phyloP scores from a whole-genome alignment of 2,888 invertebrate genomes.

The Eilema caniola region DNA sequence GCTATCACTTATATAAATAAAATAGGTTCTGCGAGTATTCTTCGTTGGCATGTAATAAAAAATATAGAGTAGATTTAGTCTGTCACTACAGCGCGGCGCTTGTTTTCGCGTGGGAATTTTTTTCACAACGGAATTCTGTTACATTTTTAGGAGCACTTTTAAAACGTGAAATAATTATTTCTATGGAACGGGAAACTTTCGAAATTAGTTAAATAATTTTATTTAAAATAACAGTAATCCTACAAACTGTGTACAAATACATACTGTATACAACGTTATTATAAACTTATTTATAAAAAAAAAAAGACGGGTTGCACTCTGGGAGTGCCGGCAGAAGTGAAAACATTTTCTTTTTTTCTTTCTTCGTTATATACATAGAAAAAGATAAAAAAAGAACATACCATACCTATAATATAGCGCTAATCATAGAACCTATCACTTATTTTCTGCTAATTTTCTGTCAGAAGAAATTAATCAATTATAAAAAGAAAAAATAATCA shows the following conservation, averaged over 20 bases:
- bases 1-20: slow-evolving; percentile 42
- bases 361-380: too few species aligned
- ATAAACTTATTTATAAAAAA: too few species aligned
- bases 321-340: too few species aligned
- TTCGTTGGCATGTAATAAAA: slow-evolving; percentile 53
- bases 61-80: slow-evolving; percentile 47
- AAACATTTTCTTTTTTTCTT: too few species aligned
- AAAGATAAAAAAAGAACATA: too few species aligned
- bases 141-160: slow-evolving; percentile 8
- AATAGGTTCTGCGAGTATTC: slow-evolving; percentile 43
- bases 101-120: slow-evolving; percentile 34
- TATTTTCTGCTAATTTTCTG: too few species aligned
- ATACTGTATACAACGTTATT: too few species aligned
- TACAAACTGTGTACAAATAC: background rate
- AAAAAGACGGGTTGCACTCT: too few species aligned
- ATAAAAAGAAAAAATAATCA: too few species aligned
- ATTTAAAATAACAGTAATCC: background rate
- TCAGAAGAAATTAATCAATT: too few species aligned
- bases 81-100: slow-evolving; percentile 41
- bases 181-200: background rate
- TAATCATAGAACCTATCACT: too few species aligned
- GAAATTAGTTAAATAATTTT: background rate
- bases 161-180: background rate
- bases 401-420: too few species aligned
- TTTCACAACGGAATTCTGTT: slow-evolving; percentile 10